Conservation (phyloP, 2,888 invertebrate genomes). For the Congeria kusceri region DNA sequence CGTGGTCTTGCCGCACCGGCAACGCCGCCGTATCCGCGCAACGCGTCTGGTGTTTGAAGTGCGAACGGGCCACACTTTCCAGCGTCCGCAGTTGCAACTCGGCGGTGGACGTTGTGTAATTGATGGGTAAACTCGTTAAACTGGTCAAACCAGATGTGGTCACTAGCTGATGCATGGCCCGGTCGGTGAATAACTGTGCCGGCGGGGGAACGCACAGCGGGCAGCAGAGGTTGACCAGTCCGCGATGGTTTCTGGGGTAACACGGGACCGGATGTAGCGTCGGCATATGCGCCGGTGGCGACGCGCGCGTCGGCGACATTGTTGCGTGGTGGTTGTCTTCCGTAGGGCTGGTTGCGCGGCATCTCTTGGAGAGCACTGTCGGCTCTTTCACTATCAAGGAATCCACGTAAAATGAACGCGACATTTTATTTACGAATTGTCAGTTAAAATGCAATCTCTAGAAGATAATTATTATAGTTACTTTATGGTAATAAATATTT, state of each 20-base stretch:
- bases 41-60: not conserved
- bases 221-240: constrained; percentile 78
- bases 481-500: no score
- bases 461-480: no score
- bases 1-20: not conserved
- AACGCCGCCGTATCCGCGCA: not conserved
- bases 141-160: constrained; percentile 35
- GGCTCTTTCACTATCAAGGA: constrained; percentile 82
- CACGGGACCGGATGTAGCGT: constrained; percentile 68
- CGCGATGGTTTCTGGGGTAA: constrained; percentile 76
- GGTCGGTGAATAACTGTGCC: constrained; percentile 49
- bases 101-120: constrained; percentile 46
- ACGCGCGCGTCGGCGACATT: constrained; percentile 43
- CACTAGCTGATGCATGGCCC: constrained; percentile 45
- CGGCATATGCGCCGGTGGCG: constrained; percentile 51
- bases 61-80: not conserved
- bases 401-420: constrained; percentile 84
- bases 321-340: constrained; percentile 43
- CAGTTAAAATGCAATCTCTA: no score
- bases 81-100: constrained; percentile 28
- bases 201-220: constrained; percentile 78
- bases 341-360: constrained; percentile 30
- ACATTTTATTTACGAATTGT: constrained; percentile 78
- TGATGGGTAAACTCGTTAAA: constrained; percentile 34
- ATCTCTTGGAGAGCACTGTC: constrained; percentile 15